These are phyloP conservation scores for Tinamus major DNA, from an alignment of 2,797 vertebrate species.

Conservation along the genomic window DNA sequence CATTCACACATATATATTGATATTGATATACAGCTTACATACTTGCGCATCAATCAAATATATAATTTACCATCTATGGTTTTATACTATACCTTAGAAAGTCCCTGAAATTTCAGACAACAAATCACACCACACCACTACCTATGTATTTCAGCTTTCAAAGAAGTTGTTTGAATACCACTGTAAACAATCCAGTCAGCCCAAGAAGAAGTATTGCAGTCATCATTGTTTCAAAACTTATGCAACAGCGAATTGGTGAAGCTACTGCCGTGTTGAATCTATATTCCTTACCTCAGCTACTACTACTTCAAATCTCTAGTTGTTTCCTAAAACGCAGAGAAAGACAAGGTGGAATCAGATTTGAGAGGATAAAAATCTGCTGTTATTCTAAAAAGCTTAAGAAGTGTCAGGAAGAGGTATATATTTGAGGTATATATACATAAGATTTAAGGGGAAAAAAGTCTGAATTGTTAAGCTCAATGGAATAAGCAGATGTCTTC, in stretches of 20 bases:
- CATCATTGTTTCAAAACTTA: neutral
- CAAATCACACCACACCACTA: neutral
- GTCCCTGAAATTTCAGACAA: neutral
- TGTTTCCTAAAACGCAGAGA: neutral
- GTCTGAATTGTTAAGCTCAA: neutral
- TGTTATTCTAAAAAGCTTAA: neutral
- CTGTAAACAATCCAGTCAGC: neutral
- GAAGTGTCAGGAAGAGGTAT: neutral
- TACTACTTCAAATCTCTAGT: neutral
- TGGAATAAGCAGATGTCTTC: conserved; percentile 52
- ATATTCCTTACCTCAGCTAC: neutral
- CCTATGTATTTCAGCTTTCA: neutral
- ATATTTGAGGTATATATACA: neutral
- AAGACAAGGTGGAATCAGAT: neutral
- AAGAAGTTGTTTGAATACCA: neutral
- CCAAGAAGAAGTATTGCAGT: neutral
- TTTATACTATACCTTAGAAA: neutral
- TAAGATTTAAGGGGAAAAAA: neutral
- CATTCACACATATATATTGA: neutral
- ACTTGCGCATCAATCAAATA: neutral
- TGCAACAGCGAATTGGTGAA: neutral
- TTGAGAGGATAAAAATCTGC: neutral
- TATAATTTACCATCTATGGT: neutral
- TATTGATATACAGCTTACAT: neutral
- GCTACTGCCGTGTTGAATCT: neutral